Evolutionary conservation across 2,113 vertebrate species (phyloP).

Genomic region (Oryctolagus cuniculus): DNA sequence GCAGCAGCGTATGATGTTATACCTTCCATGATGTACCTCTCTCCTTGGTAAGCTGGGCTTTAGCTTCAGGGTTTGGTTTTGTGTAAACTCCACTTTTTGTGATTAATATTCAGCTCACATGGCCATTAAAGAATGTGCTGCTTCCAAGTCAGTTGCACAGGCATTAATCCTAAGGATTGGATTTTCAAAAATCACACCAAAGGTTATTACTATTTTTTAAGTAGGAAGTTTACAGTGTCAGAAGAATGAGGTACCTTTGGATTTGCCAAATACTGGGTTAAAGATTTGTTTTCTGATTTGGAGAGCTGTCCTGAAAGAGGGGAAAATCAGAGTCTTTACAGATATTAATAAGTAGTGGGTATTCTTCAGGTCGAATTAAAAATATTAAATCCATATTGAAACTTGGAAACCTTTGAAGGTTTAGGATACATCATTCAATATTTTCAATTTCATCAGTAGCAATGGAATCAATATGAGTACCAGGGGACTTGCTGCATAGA

Average conservation of each 20-base stretch:
- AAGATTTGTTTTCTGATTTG: slow-evolving; percentile 26
- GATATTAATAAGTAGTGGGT: not conserved
- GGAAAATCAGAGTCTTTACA: not conserved
- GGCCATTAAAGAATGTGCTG: not conserved
- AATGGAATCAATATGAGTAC: not conserved
- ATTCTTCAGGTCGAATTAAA: not conserved
- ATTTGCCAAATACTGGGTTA: slow-evolving; percentile 20
- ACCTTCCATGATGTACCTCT: slow-evolving; percentile 60
- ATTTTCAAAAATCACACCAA: slow-evolving; percentile 34
- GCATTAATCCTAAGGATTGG: not conserved
- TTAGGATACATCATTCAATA: not conserved
- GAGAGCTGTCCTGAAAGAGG: not conserved
- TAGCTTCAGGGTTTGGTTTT: slow-evolving; percentile 29
- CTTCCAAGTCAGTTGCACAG: not conserved
- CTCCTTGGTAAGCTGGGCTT: slow-evolving; percentile 7
- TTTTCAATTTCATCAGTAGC: slow-evolving; percentile 39
- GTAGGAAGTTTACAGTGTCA: slow-evolving; percentile 24
- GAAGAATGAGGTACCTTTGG: not conserved
- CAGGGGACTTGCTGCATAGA: not conserved
- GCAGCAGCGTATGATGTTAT: not conserved
- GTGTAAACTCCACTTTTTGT: slow-evolving; percentile 5
- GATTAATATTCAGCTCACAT: slow-evolving; percentile 55
- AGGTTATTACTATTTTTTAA: not conserved
- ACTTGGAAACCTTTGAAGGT: slow-evolving; percentile 36
- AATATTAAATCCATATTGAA: slow-evolving; percentile 1